phyloP scores from a whole-genome alignment of 1,140 invertebrate species.

The Aricia agestis region DNA sequence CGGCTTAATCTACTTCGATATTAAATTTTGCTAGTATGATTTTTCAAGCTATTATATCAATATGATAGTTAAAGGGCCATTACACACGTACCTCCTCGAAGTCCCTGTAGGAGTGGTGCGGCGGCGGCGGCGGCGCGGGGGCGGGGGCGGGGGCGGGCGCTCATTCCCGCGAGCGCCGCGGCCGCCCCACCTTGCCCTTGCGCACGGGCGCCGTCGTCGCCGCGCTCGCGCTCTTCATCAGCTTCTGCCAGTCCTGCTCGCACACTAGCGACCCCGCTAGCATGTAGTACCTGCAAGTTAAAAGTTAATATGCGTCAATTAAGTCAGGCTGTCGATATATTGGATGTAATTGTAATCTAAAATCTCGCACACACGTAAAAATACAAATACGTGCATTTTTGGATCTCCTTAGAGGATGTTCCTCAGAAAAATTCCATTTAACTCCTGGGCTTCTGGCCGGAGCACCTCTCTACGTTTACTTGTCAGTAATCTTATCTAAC shows the following conservation, averaged over 20 bases:
- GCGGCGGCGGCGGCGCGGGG: constrained; percentile 27
- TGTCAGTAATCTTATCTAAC: neutral
- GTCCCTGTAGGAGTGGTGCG: constrained; percentile 54
- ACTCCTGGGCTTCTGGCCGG: too few relatives aligned
- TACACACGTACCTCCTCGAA: constrained; percentile 59
- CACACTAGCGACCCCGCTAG: constrained; percentile 90
- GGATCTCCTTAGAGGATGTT: too few relatives aligned
- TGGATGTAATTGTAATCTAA: too few relatives aligned
- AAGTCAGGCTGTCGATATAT: too few relatives aligned
- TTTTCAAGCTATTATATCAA: neutral
- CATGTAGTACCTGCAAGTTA: constrained; percentile 84
- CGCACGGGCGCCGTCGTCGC: constrained; percentile 81
- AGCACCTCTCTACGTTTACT: too few relatives aligned
- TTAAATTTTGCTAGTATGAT: neutral
- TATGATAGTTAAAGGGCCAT: too few relatives aligned
- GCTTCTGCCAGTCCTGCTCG: constrained; percentile 95
- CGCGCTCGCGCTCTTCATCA: constrained; percentile 84
- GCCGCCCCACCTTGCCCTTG: constrained; percentile 84
- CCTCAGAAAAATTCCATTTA: too few relatives aligned
- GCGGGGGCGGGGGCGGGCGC: constrained; percentile 35
- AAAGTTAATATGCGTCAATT: too few relatives aligned
- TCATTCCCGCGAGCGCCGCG: constrained; percentile 74
- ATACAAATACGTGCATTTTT: too few relatives aligned
- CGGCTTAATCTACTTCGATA: neutral
- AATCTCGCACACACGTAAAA: too few relatives aligned